These are phyloP conservation scores for Eriosoma lanigerum DNA, from an alignment of 1,140 invertebrate species.

Conservation along the genomic window DNA sequence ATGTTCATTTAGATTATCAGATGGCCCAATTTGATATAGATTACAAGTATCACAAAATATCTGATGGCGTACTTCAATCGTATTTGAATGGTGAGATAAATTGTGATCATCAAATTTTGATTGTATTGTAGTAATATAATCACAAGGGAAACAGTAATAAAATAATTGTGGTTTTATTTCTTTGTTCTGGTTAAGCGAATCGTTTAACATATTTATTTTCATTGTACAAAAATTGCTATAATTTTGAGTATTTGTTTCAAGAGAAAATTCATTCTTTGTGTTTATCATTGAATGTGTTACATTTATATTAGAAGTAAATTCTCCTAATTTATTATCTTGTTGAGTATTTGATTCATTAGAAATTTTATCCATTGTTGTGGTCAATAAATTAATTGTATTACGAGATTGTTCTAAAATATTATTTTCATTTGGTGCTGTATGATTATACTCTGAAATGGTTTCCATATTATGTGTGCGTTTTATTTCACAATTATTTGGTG, in stretches of 20 bases:
- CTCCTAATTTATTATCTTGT: neutral
- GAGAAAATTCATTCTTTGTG: neutral
- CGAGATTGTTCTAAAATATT: neutral
- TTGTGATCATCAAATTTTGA: constrained; percentile 11
- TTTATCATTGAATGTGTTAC: neutral
- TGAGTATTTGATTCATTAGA: neutral
- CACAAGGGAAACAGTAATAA: constrained; percentile 33
- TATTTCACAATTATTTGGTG: neutral
- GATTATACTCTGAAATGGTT: neutral
- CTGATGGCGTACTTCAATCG: neutral
- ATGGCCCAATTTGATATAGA: neutral
- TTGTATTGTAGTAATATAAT: constrained; percentile 1
- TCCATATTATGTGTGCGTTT: neutral
- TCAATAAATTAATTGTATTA: neutral
- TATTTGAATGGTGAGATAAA: neutral
- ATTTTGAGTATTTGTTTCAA: neutral
- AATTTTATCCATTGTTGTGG: neutral
- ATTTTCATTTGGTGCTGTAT: neutral
- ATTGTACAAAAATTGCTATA: constrained; percentile 7
- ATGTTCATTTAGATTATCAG: constrained; percentile 9
- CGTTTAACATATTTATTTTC: neutral
- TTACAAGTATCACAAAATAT: constrained; percentile 6
- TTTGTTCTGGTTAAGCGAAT: neutral
- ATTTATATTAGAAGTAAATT: neutral
- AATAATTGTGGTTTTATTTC: neutral